These are phyloP conservation scores for Ploceus nigricollis DNA, from an alignment of 2,113 vertebrate genomes.

Conservation along the genomic window DNA sequence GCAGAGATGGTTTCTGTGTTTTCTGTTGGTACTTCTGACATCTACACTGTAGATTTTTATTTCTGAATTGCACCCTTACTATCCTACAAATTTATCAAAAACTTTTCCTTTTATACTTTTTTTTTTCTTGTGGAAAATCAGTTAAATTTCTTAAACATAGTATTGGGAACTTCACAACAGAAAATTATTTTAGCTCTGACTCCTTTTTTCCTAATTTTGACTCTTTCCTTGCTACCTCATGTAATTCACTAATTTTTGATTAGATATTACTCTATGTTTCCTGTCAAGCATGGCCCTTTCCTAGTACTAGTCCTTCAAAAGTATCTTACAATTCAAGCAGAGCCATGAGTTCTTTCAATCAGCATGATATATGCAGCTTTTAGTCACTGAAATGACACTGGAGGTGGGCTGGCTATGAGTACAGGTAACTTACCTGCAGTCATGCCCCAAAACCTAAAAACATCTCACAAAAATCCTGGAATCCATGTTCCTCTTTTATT, in stretches of 20 bases:
- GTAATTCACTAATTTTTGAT: background rate
- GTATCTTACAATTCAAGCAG: background rate
- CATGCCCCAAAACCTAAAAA: background rate
- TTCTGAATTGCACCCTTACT: background rate
- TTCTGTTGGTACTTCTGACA: background rate
- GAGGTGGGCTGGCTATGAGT: background rate
- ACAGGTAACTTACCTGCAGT: background rate
- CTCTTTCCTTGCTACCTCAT: background rate
- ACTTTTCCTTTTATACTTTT: background rate
- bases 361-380: background rate
- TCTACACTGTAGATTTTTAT: background rate
- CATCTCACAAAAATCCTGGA: background rate
- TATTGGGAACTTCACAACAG: background rate
- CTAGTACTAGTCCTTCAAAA: background rate
- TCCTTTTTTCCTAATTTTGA: background rate
- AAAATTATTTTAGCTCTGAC: background rate
- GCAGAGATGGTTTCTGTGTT: background rate
- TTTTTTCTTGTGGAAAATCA: background rate
- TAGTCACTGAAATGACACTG: background rate
- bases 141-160: background rate
- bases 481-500: background rate
- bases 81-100: background rate
- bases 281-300: background rate
- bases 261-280: background rate
- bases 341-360: background rate